Percentiles rank a stretch among this genome's conserved stretches.
These are phyloP conservation scores for Caenorhabditis macrosperma DNA, from an alignment of 2,888 invertebrate genomes.

Conservation along the genomic window DNA sequence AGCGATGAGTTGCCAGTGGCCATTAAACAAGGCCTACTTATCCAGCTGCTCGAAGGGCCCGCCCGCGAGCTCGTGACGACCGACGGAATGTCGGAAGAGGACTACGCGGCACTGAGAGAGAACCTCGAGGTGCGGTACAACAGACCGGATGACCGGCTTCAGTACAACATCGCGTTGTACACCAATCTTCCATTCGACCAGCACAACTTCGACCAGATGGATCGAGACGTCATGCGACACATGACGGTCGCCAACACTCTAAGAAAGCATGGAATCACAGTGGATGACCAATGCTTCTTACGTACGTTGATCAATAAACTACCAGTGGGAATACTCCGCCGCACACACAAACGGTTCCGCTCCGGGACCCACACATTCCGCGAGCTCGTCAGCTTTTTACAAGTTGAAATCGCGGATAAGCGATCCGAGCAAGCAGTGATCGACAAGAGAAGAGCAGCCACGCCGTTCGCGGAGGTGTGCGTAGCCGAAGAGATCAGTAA, in stretches of 20 bases:
- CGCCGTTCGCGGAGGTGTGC: too few species aligned
- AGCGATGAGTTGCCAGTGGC: not conserved
- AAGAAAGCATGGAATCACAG: not conserved
- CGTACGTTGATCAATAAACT: not conserved
- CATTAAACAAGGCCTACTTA: not conserved
- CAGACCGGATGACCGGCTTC: not conserved
- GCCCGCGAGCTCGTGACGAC: not conserved
- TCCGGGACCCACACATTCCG: too few species aligned
- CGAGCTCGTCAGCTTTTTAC: not conserved
- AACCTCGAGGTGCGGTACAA: not conserved
- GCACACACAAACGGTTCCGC: too few species aligned
- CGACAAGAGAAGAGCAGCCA: too few species aligned
- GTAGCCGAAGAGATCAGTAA: too few species aligned
- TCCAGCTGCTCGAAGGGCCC: not conserved
- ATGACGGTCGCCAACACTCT: not conserved
- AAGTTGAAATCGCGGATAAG: not conserved
- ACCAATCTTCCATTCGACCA: not conserved
- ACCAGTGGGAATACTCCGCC: too few species aligned
- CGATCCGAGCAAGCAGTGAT: not conserved
- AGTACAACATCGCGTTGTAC: not conserved
- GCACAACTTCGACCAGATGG: not conserved
- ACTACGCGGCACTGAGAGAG: not conserved
- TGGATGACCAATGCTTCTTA: not conserved
- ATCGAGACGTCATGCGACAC: not conserved
- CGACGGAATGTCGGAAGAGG: not conserved